Conservation (phyloP, 2,113 vertebrate species). For the Pedionomus torquatus region DNA sequence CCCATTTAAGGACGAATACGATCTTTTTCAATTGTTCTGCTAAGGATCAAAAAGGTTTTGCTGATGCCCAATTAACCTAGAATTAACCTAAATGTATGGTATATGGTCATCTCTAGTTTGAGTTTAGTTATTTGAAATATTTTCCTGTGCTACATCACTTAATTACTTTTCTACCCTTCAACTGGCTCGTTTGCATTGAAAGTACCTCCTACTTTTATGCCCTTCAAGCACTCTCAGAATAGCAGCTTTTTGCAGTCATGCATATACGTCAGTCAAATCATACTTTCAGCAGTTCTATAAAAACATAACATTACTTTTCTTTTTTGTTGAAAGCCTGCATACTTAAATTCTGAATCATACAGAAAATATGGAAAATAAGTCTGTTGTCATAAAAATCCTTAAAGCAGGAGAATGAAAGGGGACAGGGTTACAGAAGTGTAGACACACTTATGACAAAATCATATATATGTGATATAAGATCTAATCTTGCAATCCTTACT, state of each 20-base stretch:
- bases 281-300: background rate
- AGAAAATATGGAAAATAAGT: background rate
- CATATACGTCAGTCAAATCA: background rate
- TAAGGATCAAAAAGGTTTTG: background rate
- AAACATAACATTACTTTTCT: background rate
- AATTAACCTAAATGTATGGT: background rate
- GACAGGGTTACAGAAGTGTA: background rate
- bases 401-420: background rate
- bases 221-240: background rate
- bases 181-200: background rate
- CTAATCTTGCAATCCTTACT: background rate
- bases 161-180: background rate
- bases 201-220: background rate
- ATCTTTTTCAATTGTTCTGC: background rate
- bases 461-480: background rate
- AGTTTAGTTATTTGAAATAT: background rate
- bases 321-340: background rate
- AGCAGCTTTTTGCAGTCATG: background rate
- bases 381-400: background rate
- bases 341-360: background rate
- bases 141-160: background rate
- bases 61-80: background rate
- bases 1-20: background rate
- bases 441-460: background rate
- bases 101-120: background rate